phyloP scores from a whole-genome alignment of 2,113 vertebrate species.

The Pomatorhinus ruficollis region DNA sequence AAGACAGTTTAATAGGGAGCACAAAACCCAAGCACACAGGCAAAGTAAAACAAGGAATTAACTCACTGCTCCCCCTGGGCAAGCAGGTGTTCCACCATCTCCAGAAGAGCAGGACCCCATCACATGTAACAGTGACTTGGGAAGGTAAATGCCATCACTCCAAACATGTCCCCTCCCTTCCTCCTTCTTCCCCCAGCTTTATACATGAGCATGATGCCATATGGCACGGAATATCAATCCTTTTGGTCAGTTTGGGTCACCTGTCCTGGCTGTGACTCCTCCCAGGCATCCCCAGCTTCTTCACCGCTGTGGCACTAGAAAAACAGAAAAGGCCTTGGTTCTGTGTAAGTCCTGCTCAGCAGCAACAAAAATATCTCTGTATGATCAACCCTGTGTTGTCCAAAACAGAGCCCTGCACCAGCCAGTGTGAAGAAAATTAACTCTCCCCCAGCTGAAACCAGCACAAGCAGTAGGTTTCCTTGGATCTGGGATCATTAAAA shows the following conservation, averaged over 20 bases:
- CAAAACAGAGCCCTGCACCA: not conserved
- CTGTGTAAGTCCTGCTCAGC: not conserved
- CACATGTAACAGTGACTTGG: fast-evolving
- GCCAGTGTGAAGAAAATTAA: not conserved
- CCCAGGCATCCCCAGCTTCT: not conserved
- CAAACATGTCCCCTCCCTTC: not conserved
- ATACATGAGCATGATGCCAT: too few species aligned
- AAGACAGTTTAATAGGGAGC: not conserved
- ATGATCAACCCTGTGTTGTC: not conserved
- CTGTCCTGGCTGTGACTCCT: not conserved
- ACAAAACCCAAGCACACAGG: not conserved
- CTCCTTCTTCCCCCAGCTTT: not conserved
- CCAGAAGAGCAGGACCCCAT: not conserved
- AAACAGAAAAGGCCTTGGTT: not conserved
- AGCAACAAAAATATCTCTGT: not conserved
- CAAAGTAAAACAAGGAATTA: not conserved
- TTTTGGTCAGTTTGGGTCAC: not conserved
- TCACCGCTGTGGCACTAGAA: not conserved
- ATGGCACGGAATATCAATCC: not conserved
- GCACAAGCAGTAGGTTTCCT: not conserved
- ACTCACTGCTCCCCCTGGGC: not conserved
- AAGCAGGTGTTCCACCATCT: not conserved
- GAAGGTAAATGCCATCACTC: not conserved
- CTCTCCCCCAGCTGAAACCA: not conserved
- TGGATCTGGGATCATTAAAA: not conserved